These are phyloP conservation scores for Grammomys dolichurus DNA, from an alignment of 2,113 vertebrate species.

Conservation along the genomic window DNA sequence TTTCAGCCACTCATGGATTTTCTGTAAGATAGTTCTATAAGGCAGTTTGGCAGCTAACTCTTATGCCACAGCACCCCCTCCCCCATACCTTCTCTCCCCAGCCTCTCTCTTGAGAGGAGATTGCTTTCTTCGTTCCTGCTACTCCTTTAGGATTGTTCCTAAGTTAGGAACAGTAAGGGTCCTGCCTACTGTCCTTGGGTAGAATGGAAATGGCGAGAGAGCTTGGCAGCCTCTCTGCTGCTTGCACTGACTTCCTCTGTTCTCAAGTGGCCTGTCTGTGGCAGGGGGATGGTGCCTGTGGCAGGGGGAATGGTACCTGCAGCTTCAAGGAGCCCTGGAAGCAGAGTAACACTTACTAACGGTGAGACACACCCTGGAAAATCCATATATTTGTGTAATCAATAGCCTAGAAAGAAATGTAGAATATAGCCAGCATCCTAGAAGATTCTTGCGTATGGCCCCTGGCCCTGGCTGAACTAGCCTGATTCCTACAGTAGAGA, in stretches of 20 bases:
- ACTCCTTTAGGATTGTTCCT: not conserved
- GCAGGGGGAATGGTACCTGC: constrained; percentile 64
- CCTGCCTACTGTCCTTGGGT: constrained; percentile 43
- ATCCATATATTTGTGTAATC: not conserved
- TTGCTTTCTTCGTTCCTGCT: not conserved
- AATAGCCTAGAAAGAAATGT: not conserved
- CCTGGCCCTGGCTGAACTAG: not conserved
- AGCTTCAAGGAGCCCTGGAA: constrained; percentile 18
- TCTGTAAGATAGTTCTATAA: not conserved
- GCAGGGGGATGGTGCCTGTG: constrained; percentile 68
- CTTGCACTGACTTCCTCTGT: constrained; percentile 40
- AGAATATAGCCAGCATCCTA: not conserved
- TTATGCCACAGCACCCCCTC: too few species aligned
- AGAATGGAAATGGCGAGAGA: constrained; percentile 70
- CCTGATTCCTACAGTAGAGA: not conserved
- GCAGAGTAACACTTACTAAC: not conserved
- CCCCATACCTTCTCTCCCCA: fast-evolving
- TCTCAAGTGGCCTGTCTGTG: constrained; percentile 61
- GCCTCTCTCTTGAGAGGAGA: not conserved
- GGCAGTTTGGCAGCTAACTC: not conserved
- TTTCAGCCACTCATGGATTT: not conserved
- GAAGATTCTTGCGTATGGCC: not conserved
- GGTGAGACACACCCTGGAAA: not conserved
- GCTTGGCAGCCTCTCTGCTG: constrained; percentile 45
- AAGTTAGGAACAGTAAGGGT: not conserved